Evolutionary conservation across 2,888 invertebrate genomes (phyloP).

Genomic region (Cerceris rybyensis): DNA sequence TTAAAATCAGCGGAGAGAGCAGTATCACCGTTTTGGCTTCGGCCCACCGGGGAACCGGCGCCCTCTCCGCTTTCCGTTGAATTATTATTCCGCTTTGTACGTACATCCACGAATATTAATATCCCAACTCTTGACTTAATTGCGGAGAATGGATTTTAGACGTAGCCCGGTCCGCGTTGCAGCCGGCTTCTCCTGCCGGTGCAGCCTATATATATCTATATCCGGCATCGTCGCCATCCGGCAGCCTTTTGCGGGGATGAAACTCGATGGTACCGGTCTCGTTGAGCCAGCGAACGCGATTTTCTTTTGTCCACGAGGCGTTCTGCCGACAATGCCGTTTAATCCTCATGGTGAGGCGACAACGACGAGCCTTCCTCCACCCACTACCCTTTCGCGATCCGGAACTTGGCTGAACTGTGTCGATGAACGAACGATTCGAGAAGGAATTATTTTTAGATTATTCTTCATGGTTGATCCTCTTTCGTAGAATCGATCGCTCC

Average conservation of each 20-base stretch:
- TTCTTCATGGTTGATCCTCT: slow-evolving; percentile 35
- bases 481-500: slow-evolving; percentile 49
- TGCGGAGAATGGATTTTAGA: slow-evolving; percentile 77
- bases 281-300: slow-evolving; percentile 45
- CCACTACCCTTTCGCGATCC: slow-evolving; percentile 17
- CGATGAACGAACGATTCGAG: slow-evolving; percentile 57
- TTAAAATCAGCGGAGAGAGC: slow-evolving; percentile 28
- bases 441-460: slow-evolving; percentile 25
- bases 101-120: slow-evolving; percentile 79
- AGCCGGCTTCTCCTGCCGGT: slow-evolving; percentile 10
- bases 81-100: slow-evolving; percentile 79
- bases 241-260: slow-evolving; percentile 2
- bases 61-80: slow-evolving; percentile 68
- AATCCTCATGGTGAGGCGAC: slow-evolving; percentile 53
- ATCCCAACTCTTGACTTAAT: slow-evolving; percentile 79
- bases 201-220: slow-evolving; percentile 11
- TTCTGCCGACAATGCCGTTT: slow-evolving; percentile 63
- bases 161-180: slow-evolving; percentile 36
- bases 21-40: slow-evolving; percentile 12
- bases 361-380: slow-evolving; percentile 21
- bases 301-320: slow-evolving; percentile 67
- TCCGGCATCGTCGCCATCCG: slow-evolving; percentile 22
- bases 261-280: slow-evolving; percentile 21
- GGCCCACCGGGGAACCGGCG: slow-evolving; percentile 40
- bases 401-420: slow-evolving; percentile 51